A percentile compares a stretch with the other conserved stretches of the same genome.
phyloP scores from a whole-genome alignment of 2,888 invertebrate genomes.

The Leucophenga maculata region DNA sequence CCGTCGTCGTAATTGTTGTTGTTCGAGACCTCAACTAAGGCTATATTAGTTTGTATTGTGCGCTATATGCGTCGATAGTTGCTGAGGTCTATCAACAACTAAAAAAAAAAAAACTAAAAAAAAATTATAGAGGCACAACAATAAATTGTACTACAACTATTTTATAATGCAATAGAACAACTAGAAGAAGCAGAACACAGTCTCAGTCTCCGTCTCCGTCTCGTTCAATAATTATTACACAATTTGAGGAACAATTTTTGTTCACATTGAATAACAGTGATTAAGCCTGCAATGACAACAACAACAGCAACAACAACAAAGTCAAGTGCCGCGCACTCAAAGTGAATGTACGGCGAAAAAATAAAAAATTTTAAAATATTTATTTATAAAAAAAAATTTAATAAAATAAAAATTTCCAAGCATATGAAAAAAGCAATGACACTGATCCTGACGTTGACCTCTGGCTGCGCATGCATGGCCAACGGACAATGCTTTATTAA shows the following conservation, averaged over 20 bases:
- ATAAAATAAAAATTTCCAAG: neutral
- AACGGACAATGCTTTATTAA: slow-evolving; percentile 17
- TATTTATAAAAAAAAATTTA: slow-evolving; percentile 6
- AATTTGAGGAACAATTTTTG: slow-evolving; percentile 23
- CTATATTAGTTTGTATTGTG: slow-evolving; percentile 46
- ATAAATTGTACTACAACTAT: neutral
- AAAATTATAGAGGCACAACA: slow-evolving; percentile 15
- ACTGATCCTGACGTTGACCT: slow-evolving; percentile 64
- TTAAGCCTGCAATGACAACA: slow-evolving; percentile 1
- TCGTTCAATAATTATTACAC: slow-evolving; percentile 29
- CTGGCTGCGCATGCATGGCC: slow-evolving; percentile 44
- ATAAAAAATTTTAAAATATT: too few relatives aligned
- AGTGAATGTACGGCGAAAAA: slow-evolving; percentile 42
- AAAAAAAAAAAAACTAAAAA: slow-evolving; percentile 38
- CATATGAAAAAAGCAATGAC: slow-evolving; percentile 52
- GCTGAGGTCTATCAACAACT: slow-evolving; percentile 64
- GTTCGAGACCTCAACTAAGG: slow-evolving; percentile 63
- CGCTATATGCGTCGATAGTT: slow-evolving; percentile 49
- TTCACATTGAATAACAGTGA: slow-evolving; percentile 16
- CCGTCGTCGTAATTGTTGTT: slow-evolving; percentile 22
- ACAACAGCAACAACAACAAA: neutral
- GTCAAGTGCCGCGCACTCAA: slow-evolving; percentile 3
- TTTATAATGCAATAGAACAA: slow-evolving; percentile 35
- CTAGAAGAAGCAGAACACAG: slow-evolving; percentile 30
- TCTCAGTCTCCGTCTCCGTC: too few relatives aligned